Evolutionary conservation across 2,113 vertebrate species (phyloP), one percentile per base, ranked within the genome.

Genomic region (Spea multiplicata): DNA sequence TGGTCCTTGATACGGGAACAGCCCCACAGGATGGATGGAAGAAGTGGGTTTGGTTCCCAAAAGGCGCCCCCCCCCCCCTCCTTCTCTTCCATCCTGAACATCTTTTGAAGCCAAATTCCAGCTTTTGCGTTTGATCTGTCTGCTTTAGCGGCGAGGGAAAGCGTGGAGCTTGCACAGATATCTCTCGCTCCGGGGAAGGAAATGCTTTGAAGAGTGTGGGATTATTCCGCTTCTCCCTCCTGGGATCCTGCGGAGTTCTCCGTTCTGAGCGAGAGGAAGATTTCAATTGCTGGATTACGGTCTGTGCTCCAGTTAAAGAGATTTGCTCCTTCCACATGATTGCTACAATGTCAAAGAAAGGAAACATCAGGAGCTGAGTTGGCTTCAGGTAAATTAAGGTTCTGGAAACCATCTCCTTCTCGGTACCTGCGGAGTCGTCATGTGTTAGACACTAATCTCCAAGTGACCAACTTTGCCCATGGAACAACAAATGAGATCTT

Each of bases 261-360:
- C 71, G 50, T 48, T 48, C 44, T 49, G 62, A 68, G 70, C 71
- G 64, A 50, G 53, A 67, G 69, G 76, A 80, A 66, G 71, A 73
- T 80, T 80, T 80, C 78, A 74, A 73, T 80, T 74, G 78, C 78
- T 74, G 78, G 78, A 80, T 80, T 80, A 74, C 78, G 68, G 78
- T 10, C 78, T 67, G 44, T 67, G 78, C 78, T 80, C 78, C 78
- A 80, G 64, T 80, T 80, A 80, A 59, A 80, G 52, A 80, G 78
- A 73, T 80, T 68, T 74, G 47, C 64, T 46, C n/a, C 44, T 61
- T 80, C 71, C 78, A 46, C 13, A 50, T 71, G 78, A 74, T 71
- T 17, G 64, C 64, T 59, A 61, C 78, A 73, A 79, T 79, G 62
- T 79, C 52, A 69, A 13, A 52, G 53, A 57, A 14, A 69, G 53